phyloP scores from a whole-genome alignment of 1,140 invertebrate species.

The Heterodera carotae region DNA sequence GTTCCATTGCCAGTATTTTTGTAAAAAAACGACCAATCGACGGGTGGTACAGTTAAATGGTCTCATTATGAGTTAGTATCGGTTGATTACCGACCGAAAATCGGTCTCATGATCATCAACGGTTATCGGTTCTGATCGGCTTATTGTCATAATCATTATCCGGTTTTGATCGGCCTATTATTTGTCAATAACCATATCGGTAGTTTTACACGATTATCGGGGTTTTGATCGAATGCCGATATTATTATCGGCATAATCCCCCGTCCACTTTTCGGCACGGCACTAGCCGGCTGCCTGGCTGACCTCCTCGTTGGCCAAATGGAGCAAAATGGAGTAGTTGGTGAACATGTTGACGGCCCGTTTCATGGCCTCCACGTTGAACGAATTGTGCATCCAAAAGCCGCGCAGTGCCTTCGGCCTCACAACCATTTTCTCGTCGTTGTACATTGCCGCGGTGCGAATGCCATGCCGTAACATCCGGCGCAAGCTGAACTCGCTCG shows the following conservation, averaged over 20 bases:
- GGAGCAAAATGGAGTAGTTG: conserved; percentile 33
- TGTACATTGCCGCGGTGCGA: conserved; percentile 29
- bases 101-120: no score
- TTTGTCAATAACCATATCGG: background rate
- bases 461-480: conserved; percentile 15
- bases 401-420: conserved; percentile 31
- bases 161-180: no score
- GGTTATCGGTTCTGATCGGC: no score
- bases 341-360: conserved; percentile 23
- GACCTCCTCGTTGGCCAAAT: conserved; percentile 38
- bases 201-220: background rate
- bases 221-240: no score
- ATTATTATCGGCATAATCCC: no score
- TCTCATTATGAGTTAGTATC: no score
- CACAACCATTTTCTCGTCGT: conserved; percentile 45
- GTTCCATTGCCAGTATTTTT: no score
- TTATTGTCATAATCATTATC: no score
- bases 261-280: no score
- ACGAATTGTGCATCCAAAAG: conserved; percentile 44
- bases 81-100: no score
- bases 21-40: no score
- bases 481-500: conserved; percentile 20
- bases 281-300: background rate
- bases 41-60: no score
- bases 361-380: conserved; percentile 15